A percentile compares a stretch with the other conserved stretches of the same genome.
Conservation (phyloP, 2,888 invertebrate genomes). For the Coleophora deauratella region DNA sequence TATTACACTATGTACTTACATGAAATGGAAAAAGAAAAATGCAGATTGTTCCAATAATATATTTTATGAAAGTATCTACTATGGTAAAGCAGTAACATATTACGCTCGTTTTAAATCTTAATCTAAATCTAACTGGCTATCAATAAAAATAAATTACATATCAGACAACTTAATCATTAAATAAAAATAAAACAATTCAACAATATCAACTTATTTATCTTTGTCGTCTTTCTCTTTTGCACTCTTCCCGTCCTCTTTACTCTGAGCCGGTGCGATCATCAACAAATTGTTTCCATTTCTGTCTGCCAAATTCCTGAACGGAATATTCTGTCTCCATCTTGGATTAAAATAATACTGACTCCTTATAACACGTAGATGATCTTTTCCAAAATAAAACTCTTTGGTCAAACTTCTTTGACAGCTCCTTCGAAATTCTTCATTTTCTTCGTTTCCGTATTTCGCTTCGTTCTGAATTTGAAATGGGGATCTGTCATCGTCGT, state of each 20-base stretch:
- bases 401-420: slow-evolving; percentile 27
- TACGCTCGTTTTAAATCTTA: too few species aligned
- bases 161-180: too few species aligned
- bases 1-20: too few species aligned
- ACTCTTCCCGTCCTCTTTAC: slow-evolving; percentile 24
- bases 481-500: slow-evolving; percentile 45
- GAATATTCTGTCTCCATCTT: slow-evolving; percentile 62
- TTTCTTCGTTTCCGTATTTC: slow-evolving; percentile 55
- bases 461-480: slow-evolving; percentile 35
- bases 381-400: slow-evolving; percentile 50
- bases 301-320: slow-evolving; percentile 63
- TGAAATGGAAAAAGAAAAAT: too few species aligned
- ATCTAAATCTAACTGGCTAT: too few species aligned
- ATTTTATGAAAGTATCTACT: too few species aligned
- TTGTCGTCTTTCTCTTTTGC: slow-evolving; percentile 26
- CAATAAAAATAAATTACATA: too few species aligned
- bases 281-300: slow-evolving; percentile 78
- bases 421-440: slow-evolving; percentile 42
- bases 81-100: too few species aligned
- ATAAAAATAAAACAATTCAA: too few species aligned
- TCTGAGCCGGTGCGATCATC: slow-evolving; percentile 77
- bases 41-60: too few species aligned
- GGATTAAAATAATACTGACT: slow-evolving; percentile 56
- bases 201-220: slow-evolving; percentile 8
- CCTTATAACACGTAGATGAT: slow-evolving; percentile 47